Evolutionary conservation across 2,113 vertebrate genomes (phyloP).

Genomic region (Albula goreensis): DNA sequence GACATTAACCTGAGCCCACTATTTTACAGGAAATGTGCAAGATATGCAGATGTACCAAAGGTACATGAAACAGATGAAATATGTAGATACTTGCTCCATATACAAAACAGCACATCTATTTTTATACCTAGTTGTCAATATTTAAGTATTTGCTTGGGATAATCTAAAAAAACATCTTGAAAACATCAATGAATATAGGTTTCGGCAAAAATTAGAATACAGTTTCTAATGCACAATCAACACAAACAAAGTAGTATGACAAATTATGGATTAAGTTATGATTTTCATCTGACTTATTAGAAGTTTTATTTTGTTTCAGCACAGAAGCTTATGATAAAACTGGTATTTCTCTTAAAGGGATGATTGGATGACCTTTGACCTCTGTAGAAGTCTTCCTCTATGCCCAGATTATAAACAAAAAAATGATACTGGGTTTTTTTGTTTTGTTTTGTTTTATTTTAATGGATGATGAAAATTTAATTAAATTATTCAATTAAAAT

Average conservation of each 20-base stretch:
- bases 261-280: conserved; percentile 33
- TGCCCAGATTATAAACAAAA: conserved; percentile 49
- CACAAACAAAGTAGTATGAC: conserved; percentile 31
- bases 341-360: conserved; percentile 74
- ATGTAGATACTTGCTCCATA: conserved; percentile 39
- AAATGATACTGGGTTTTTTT: conserved; percentile 43
- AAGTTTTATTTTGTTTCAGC: conserved; percentile 61
- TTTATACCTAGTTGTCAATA: conserved; percentile 62
- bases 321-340: conserved; percentile 50
- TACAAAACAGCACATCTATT: conserved; percentile 63
- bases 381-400: conserved; percentile 80
- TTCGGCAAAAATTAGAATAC: conserved; percentile 41
- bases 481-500: conserved; percentile 71
- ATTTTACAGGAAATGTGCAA: conserved; percentile 37
- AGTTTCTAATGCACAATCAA: conserved; percentile 37
- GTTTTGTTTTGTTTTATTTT: conserved; percentile 58
- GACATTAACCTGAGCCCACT: conserved; percentile 47
- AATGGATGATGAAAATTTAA: conserved; percentile 61
- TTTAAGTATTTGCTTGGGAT: conserved; percentile 46
- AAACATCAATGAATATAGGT: conserved; percentile 49
- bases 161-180: conserved; percentile 42
- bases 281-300: conserved; percentile 48
- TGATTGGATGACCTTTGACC: conserved; percentile 70
- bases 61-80: conserved; percentile 19
- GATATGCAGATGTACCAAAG: conserved; percentile 38